Evolutionary conservation across 53 echinoderm and acorn worm species (phyloP), one percentile per base, ranked within the genome.

Genomic region (Crossaster papposus): DNA sequence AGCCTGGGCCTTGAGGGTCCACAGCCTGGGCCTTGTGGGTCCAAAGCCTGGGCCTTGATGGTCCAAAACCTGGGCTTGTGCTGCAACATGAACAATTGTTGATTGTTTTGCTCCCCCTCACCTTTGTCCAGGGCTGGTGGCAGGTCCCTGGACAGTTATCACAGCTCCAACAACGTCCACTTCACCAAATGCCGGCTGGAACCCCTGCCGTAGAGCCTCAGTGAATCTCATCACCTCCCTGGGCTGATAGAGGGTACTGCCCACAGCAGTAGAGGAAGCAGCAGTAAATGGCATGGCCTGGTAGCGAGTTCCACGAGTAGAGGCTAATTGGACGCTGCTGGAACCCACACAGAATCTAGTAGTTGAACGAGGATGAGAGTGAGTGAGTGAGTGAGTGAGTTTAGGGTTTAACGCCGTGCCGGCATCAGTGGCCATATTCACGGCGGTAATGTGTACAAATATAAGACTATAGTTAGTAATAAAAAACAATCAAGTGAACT

Each of bases 161-260:
- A 99, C 96, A 54, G 96, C 52, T 11, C 99, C 99, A 34, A 92
- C 93, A 5, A 92, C 95, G 84, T 99, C 96, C 64, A 99, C 91
- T 54, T 99, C 99, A 31, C 93, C 92, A 77, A 92, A 96, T 23
- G 80, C 86, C 65, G 95, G 90, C 71, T 92, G 54, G 83, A 89
- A 92, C 29, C 88, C 89, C 24, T 50, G 87, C 23, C 30, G 52
- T 35, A 89, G 89, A 72, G 83, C 79, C 14, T 85, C 74, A 36
- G 95, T 65, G 18, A 92, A 89, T 28, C 89, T 54, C 72, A 81
- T 81, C 14, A 88, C 88, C 50, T 65, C 81, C 79, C 96, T 85
- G n/a, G 92, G 88, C 31, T 50, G 75, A 77, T 96, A 99, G 15
- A 91, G 26, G 12, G 81, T 23, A 7, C 33, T 9, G 54, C 51